Conservation (phyloP, 2,888 invertebrate genomes). For the Meliscaeva auricollis region DNA sequence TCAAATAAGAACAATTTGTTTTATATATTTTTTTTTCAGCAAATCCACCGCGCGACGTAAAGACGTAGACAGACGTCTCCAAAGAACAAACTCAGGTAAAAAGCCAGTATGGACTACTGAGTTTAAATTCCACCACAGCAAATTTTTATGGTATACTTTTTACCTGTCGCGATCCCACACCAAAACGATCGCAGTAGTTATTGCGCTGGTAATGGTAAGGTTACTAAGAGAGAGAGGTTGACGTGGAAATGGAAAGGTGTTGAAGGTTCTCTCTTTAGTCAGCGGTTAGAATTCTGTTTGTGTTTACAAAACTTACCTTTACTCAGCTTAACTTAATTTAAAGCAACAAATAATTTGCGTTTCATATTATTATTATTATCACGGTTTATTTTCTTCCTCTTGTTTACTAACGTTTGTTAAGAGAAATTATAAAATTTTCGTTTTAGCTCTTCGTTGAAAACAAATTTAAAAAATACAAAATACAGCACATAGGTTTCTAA, state of each 20-base stretch:
- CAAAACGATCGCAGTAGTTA: conserved; percentile 20
- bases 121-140: conserved; percentile 16
- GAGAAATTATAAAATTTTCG: too few species aligned
- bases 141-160: conserved; percentile 37
- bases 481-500: too few species aligned
- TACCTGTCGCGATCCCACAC: conserved; percentile 54
- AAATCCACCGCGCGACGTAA: conserved; percentile 61
- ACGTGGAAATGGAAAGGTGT: neutral
- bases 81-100: conserved; percentile 67
- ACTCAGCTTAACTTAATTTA: too few species aligned
- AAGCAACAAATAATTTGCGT: too few species aligned
- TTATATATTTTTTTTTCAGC: conserved; percentile 11
- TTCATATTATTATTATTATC: too few species aligned
- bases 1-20: neutral
- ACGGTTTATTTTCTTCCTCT: too few species aligned
- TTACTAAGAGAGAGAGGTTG: neutral
- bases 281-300: neutral
- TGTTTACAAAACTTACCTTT: conserved; percentile 6
- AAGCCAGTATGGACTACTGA: conserved; percentile 14
- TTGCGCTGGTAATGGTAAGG: conserved; percentile 41
- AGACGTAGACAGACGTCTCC: conserved; percentile 53
- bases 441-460: too few species aligned
- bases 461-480: too few species aligned
- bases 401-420: too few species aligned
- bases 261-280: conserved; percentile 54